Conservation (phyloP, 2,113 vertebrate genomes). For the Crotalus horridus region DNA sequence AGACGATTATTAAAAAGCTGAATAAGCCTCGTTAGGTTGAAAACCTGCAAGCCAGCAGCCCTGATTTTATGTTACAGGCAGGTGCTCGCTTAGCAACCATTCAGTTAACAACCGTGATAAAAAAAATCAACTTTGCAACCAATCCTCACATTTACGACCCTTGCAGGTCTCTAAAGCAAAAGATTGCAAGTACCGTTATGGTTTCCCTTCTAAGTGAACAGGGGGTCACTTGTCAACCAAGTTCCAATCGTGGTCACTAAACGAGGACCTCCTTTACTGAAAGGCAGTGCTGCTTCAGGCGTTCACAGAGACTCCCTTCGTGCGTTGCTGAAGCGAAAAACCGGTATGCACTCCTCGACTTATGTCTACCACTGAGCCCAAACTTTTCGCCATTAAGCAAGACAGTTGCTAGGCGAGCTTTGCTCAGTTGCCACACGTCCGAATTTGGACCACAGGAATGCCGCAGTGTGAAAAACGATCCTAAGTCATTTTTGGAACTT, state of each 20-base stretch:
- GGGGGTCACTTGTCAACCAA: not conserved
- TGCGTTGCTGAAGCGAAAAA: not conserved
- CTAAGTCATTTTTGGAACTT: no score
- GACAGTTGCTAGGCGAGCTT: no score
- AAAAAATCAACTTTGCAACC: not conserved
- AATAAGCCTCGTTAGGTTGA: not conserved
- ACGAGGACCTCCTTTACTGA: not conserved
- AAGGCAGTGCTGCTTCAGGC: not conserved
- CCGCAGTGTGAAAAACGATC: no score
- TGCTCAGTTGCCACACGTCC: no score
- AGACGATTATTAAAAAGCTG: not conserved
- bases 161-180: not conserved
- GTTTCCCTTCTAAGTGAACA: not conserved
- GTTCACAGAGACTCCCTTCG: not conserved
- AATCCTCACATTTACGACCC: not conserved
- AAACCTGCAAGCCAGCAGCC: not conserved
- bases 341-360: no score
- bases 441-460: no score
- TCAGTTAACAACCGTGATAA: not conserved
- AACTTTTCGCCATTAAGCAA: no score
- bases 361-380: no score
- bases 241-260: not conserved
- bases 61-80: not conserved
- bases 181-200: not conserved
- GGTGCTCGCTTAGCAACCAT: not conserved